phyloP scores from a whole-genome alignment of 1,140 invertebrate genomes.

The Cotesia chilonis region DNA sequence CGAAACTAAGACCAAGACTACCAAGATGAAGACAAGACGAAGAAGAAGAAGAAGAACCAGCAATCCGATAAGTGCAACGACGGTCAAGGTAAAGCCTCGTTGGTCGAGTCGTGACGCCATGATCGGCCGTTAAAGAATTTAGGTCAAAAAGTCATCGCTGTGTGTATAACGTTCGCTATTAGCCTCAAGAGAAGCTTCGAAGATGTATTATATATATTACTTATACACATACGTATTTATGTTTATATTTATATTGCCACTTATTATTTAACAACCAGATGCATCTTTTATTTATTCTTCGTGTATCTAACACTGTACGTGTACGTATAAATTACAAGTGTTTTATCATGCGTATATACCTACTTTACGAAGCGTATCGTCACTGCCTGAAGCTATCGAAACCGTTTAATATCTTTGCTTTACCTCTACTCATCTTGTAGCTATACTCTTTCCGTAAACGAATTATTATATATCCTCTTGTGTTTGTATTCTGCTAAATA shows the following conservation, averaged over 20 bases:
- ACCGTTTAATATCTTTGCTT: constrained; percentile 24
- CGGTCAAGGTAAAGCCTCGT: constrained; percentile 42
- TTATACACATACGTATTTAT: background rate
- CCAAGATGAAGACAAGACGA: background rate
- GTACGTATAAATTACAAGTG: constrained; percentile 8
- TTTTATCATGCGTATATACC: background rate
- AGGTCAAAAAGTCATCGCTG: constrained; percentile 59
- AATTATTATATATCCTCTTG: background rate
- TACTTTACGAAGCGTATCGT: constrained; percentile 55
- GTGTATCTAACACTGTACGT: background rate
- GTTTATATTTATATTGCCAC: no score
- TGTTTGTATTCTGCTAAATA: no score
- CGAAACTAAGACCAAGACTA: no score
- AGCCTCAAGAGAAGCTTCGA: constrained; percentile 32
- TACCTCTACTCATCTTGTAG: background rate
- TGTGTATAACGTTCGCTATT: constrained; percentile 43
- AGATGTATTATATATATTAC: constrained; percentile 8
- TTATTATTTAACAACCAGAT: no score
- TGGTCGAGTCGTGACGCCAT: constrained; percentile 41
- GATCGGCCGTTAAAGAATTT: constrained; percentile 53
- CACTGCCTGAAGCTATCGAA: background rate
- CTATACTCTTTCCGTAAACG: background rate
- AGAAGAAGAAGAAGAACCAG: background rate
- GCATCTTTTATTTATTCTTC: background rate
- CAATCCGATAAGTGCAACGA: constrained; percentile 19